These are phyloP conservation scores for Pygmarrhopalites habei DNA, from an alignment of 1,140 invertebrate genomes.

Conservation along the genomic window DNA sequence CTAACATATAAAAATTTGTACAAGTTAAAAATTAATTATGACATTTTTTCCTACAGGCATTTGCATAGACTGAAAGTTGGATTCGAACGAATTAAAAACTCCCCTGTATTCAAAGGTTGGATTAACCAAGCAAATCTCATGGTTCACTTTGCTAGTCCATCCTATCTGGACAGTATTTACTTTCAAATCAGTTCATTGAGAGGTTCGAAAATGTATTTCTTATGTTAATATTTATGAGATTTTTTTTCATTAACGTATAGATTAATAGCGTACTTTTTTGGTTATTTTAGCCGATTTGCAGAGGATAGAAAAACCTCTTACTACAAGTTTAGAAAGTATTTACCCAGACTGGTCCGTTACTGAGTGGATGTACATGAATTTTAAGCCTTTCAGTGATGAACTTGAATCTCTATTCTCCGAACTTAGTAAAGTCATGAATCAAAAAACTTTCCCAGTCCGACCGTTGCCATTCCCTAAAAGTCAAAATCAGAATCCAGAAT, in stretches of 20 bases:
- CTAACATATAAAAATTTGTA: too few relatives aligned
- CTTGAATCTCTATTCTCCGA: constrained; percentile 34
- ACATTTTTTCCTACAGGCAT: too few relatives aligned
- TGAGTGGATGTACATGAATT: constrained; percentile 43
- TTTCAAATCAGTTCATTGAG: constrained; percentile 38
- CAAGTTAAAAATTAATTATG: too few relatives aligned
- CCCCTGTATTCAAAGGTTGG: constrained; percentile 44
- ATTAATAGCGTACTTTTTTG: too few relatives aligned
- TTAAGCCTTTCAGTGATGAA: constrained; percentile 40
- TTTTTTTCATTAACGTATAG: too few relatives aligned
- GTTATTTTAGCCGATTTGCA: constrained; percentile 41
- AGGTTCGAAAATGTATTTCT: too few relatives aligned
- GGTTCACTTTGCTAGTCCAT: constrained; percentile 44
- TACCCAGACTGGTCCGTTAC: constrained; percentile 43
- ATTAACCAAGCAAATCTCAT: constrained; percentile 42
- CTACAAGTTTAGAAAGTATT: constrained; percentile 40
- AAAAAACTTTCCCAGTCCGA: constrained; percentile 30
- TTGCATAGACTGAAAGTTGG: too few relatives aligned
- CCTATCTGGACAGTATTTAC: constrained; percentile 42
- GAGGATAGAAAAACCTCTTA: constrained; percentile 37
- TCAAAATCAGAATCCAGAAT: too few relatives aligned
- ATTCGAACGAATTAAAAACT: constrained; percentile 36
- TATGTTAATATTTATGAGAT: too few relatives aligned
- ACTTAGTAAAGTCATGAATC: constrained; percentile 27
- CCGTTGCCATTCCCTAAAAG: constrained; percentile 17